These are phyloP conservation scores for Mustela nigripes DNA, from an alignment of 2,113 vertebrate genomes.

Conservation along the genomic window DNA sequence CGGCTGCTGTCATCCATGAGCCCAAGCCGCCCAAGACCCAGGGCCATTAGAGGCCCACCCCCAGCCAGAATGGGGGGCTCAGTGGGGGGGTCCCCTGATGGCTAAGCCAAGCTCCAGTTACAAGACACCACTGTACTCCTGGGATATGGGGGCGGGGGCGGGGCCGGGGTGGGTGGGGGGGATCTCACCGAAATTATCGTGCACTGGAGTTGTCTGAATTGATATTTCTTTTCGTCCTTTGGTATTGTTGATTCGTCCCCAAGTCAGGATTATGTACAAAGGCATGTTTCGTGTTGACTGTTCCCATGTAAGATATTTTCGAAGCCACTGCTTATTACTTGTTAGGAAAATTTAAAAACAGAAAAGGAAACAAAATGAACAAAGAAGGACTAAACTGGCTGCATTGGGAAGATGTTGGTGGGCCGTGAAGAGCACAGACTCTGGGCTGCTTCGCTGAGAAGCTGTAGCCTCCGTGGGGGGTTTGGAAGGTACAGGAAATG, in stretches of 20 bases:
- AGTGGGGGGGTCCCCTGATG: constrained; percentile 59
- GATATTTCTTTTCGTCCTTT: constrained; percentile 90
- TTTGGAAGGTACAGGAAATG: rapidly evolving
- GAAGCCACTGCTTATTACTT: constrained; percentile 90
- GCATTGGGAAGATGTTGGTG: not conserved
- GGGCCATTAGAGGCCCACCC: constrained; percentile 90
- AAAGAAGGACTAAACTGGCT: not conserved
- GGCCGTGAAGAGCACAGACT: not conserved
- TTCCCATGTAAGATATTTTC: constrained; percentile 91
- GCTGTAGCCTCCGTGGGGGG: rapidly evolving
- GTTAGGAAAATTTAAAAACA: constrained; percentile 88
- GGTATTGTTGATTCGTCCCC: constrained; percentile 93
- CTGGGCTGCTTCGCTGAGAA: not conserved
- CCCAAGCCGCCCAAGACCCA: constrained; percentile 93
- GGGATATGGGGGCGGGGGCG: constrained; percentile 51
- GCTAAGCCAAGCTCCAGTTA: constrained; percentile 82
- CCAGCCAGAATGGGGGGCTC: constrained; percentile 3
- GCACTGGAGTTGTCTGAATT: constrained; percentile 87
- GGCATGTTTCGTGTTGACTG: constrained; percentile 93
- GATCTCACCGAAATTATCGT: constrained; percentile 63
- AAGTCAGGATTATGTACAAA: constrained; percentile 92
- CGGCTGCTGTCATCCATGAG: constrained; percentile 92
- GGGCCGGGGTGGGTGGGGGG: constrained; percentile 60
- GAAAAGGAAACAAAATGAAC: constrained; percentile 80
- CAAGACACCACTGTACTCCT: constrained; percentile 78